Evolutionary conservation across 2,797 vertebrate species (phyloP), one percentile per base, ranked within the genome.

Genomic region (Platyrinchus mystaceus): DNA sequence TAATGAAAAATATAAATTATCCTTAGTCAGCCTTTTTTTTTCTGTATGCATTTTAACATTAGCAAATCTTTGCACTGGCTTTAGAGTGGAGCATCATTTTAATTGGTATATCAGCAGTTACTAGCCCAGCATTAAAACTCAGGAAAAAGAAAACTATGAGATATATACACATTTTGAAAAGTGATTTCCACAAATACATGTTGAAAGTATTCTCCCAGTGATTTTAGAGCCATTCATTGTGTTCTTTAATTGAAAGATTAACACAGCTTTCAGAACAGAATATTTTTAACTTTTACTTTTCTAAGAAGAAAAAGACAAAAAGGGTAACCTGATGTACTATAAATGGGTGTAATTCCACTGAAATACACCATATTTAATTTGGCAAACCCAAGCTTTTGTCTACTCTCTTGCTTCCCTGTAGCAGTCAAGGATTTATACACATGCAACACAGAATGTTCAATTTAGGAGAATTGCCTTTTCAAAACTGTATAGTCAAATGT

Each of bases 1-100:
- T 94, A 95, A 96, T 95, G 71, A 94, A 95, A 95, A 85, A 62
- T 74, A 90, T 84, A 90, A 96, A 87, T 92, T 94, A 89, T 88
- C 73, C 56, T 75, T 94, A 80, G 86, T 92, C 52, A 58, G 5
- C 36, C 17, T 7, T 63, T 43, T 73, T 91, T 73, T 68, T 12
- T 82, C 93, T 89, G 49, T 81, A 70, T 79, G 19, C 15, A 68
- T 93, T 92, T 66, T 87, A 90, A 77, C 24, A 46, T 83, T 73
- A 90, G 12, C 24, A 85, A 60, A 32, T 34, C 56, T 88, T 84
- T 41, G 14, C 14, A 39, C 21, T 80, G 44, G 11, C 50, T 89
- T 64, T 63, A 83, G 17, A 74, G 47, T 37, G 14, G 10, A 68
- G 10, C 5, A 7, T 64, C 6, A 43, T 84, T 89, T 55, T 73